Conservation (phyloP, 2,113 vertebrate species). For the Oreotrochilus melanogaster region DNA sequence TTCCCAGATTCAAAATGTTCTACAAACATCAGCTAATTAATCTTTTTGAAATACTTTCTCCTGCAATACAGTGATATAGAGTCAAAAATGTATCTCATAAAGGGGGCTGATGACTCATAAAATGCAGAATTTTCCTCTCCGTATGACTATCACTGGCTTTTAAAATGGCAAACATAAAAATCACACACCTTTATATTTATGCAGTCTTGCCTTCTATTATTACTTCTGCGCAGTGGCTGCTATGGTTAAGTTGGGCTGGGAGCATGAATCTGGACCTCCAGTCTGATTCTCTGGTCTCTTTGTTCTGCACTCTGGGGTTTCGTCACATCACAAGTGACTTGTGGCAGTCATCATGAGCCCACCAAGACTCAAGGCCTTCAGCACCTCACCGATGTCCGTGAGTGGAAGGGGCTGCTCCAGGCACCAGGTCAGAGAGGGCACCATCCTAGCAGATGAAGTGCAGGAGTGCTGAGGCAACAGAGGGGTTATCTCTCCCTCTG, state of each 20-base stretch:
- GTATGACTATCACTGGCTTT: slow-evolving; percentile 34
- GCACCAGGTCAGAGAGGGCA: neutral
- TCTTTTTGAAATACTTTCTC: slow-evolving; percentile 54
- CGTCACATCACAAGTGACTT: rapidly evolving
- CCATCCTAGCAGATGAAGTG: neutral
- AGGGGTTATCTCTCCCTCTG: neutral
- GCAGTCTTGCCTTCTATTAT: slow-evolving; percentile 50
- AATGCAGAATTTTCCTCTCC: slow-evolving; percentile 51
- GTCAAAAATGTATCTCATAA: slow-evolving; percentile 60
- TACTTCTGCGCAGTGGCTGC: neutral
- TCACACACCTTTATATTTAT: slow-evolving; percentile 62
- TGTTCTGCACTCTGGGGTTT: neutral
- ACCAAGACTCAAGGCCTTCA: neutral
- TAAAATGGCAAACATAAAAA: slow-evolving; percentile 67
- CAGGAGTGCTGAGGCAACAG: neutral
- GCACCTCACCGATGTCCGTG: neutral
- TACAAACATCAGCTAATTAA: slow-evolving; percentile 57
- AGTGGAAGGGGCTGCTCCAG: neutral
- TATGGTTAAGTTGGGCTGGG: slow-evolving; percentile 16
- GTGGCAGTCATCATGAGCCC: neutral
- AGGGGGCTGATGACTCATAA: slow-evolving; percentile 62
- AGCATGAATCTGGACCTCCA: slow-evolving; percentile 10
- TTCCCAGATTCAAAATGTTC: slow-evolving; percentile 45
- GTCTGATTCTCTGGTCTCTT: neutral
- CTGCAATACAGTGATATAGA: slow-evolving; percentile 20